Evolutionary conservation across 2,113 vertebrate species (phyloP), one percentile per base, ranked within the genome.

Genomic region (Otus sunia): DNA sequence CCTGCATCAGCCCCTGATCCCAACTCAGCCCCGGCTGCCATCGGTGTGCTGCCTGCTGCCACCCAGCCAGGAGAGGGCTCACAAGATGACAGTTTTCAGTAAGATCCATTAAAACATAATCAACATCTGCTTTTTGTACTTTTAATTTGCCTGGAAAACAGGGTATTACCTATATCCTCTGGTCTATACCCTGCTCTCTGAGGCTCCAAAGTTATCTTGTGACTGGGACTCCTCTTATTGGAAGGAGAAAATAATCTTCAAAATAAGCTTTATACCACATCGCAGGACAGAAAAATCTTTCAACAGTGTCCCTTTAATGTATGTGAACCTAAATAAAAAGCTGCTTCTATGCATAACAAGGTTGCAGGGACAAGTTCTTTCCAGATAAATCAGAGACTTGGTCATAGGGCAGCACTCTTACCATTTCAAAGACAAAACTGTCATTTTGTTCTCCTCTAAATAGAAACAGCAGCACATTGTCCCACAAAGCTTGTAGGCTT

Each of bases 401-500:
- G 79, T 36, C 83, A 78, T 8, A 88, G 55, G 93, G 76, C 80
- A 94, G 81, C 55, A 66, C 67, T 69, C 39, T 60, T 17, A 19
- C 26, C 71, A 60, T 82, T 66, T 43, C 66, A 86, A 58, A 75
- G 62, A 84, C 55, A 91, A 74, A 91, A 75, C 60, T 81, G 78
- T 29, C 80, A 66, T 75, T 95, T 96, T 95, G 63, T 63, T 91
- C 87, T 91, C 52, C 68, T 86, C 86, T 59, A 52, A 60, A 59
- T 26, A 41, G 78, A 90, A 69, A 90, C 67, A 93, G 94, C 85
- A 97, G 92, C 76, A 69, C 82, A 41, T 69, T 79, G 78, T 90
- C 45, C 76, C 34, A 47, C 37, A 34, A 62, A 75, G 58, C 66
- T 80, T 53, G 29, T 59, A 52, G 29, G 36, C 8, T 69, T 94